Base-by-base conservation (phyloP, 2,113 vertebrate species). In the Spheniscus mendiculus region DNA sequence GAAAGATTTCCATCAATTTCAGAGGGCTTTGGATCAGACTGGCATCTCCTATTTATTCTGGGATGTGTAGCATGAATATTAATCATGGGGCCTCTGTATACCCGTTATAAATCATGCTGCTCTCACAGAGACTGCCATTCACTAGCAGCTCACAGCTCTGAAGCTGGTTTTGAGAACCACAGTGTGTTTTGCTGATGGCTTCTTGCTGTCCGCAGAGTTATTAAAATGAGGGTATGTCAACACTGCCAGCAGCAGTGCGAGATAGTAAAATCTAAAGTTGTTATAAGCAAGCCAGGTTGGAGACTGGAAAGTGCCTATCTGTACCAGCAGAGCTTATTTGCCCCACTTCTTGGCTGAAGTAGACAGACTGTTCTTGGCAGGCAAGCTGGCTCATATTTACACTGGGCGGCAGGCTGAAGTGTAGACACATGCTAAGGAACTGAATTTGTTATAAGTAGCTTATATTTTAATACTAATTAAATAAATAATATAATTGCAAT, bases 21-120 rank as follows among this genome's bases (percentile, higher is more conserved):
- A 91, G 83, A 89, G 77, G 47, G 61, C 58, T 93, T 76, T 95
- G 89, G 86, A 95, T 94, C 87, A 91, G 62, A 17, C 61, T 87
- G 89, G 63, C 82, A 94, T 91, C 78, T 93, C 56, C 83, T 95
- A 66, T 96, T 96, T 95, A 84, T 94, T 91, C 91, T 88, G 74
- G 82, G 62, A 73, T 89, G 29, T 95, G 84, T 83, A 88, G n/a
- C 63, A 95, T 93, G 91, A 97, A 96, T 96, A 85, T 96, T 97
- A 94, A 94, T 96, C 55, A 58, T 0, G 2, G 58, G 44, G 47
- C 17, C 62, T 91, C 73, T 95, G 78, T 85, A 32, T 44, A n/a
- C 53, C 1, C 6, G 40, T 93, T 93, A 71, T 94, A 90, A 93
- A 58, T 91, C 76, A 30, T 12, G 38, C 47, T 91, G 74, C 70